Evolutionary conservation across 2,797 vertebrate genomes (phyloP).

Genomic region (Tolypeutes matacus): DNA sequence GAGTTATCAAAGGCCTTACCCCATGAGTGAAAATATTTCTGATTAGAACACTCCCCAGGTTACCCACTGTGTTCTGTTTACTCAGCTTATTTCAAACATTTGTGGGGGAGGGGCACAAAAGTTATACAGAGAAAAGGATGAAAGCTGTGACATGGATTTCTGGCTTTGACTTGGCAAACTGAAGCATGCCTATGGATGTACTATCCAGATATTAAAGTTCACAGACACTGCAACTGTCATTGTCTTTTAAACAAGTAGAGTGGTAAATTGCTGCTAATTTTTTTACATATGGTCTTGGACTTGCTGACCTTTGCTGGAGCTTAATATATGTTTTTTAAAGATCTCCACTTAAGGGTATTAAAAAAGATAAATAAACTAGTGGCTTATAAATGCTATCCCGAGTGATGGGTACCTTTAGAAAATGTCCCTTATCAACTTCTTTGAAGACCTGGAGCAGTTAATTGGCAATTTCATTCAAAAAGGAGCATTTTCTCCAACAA

Average conservation of each 20-base stretch:
- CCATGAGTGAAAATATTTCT: constrained; percentile 84
- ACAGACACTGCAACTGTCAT: constrained; percentile 43
- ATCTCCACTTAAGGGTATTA: not conserved
- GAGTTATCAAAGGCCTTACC: constrained; percentile 79
- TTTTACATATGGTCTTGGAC: constrained; percentile 33
- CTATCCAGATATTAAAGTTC: constrained; percentile 37
- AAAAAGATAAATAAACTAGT: constrained; percentile 51
- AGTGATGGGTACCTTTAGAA: not conserved
- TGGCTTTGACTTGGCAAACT: constrained; percentile 65
- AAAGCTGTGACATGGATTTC: constrained; percentile 64
- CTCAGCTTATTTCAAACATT: constrained; percentile 84
- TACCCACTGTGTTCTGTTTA: constrained; percentile 81
- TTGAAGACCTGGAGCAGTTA: not conserved
- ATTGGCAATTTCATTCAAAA: constrained; percentile 12
- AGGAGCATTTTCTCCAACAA: not conserved
- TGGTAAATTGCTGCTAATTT: constrained; percentile 28
- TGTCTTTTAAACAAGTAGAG: constrained; percentile 43
- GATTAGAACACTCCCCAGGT: constrained; percentile 81
- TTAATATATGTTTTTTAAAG: constrained; percentile 57
- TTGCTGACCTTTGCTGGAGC: constrained; percentile 51
- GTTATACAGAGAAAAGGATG: constrained; percentile 66
- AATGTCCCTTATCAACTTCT: not conserved
- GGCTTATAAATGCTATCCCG: not conserved
- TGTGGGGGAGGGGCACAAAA: constrained; percentile 55
- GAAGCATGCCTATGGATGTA: constrained; percentile 28